Percentiles rank a stretch among this genome's conserved stretches.
Evolutionary conservation across 2,797 vertebrate species (phyloP).

Genomic region (Sebastes ruberrimus): DNA sequence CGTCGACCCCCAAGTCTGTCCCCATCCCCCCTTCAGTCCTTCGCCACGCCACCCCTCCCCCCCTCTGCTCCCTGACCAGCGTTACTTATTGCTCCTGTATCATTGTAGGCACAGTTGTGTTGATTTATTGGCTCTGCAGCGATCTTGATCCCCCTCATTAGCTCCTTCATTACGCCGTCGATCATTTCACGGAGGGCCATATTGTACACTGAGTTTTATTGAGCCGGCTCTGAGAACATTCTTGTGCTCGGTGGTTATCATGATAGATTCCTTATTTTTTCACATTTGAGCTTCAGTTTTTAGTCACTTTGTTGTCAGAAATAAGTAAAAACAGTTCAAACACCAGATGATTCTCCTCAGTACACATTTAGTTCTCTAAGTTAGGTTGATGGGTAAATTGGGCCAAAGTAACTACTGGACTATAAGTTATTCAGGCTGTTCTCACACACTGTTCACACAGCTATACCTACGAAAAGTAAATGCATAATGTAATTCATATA

Average conservation of each 20-base stretch:
- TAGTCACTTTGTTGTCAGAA: constrained; percentile 6
- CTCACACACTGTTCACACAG: too few species aligned
- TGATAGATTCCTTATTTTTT: constrained; percentile 41
- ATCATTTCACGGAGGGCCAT: constrained; percentile 69
- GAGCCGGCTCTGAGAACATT: constrained; percentile 33
- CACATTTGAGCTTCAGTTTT: constrained; percentile 11
- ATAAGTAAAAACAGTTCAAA: background rate
- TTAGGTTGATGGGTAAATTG: background rate
- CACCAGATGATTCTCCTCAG: background rate
- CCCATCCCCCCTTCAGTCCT: background rate
- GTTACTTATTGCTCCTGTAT: constrained; percentile 74
- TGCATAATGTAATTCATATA: too few species aligned
- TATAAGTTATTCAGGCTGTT: background rate
- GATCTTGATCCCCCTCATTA: constrained; percentile 83
- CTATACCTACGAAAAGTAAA: too few species aligned
- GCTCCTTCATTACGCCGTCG: constrained; percentile 80
- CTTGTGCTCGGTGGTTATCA: constrained; percentile 25
- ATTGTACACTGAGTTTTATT: constrained; percentile 62
- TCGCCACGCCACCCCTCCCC: background rate
- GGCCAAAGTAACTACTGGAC: background rate
- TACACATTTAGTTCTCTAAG: background rate
- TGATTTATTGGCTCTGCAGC: constrained; percentile 81
- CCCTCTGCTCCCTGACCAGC: constrained; percentile 44
- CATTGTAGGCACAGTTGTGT: constrained; percentile 73
- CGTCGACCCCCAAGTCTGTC: constrained; percentile 6